Percentiles rank a stretch among this genome's conserved stretches.
phyloP scores from a whole-genome alignment of 2,113 vertebrate species.

The Plotosus lineatus region DNA sequence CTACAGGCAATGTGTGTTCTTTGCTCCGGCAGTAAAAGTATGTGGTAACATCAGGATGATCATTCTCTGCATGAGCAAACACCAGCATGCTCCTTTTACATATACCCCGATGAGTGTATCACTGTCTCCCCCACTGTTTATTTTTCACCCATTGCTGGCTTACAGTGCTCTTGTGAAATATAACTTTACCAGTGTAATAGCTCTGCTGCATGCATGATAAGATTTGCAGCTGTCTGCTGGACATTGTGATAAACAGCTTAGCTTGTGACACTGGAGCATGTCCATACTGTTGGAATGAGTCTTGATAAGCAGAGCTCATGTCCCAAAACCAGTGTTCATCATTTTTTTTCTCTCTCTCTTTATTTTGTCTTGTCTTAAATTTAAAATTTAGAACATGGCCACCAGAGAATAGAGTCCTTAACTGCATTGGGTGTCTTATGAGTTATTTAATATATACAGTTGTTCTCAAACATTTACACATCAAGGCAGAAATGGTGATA shows the following conservation, averaged over 20 bases:
- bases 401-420: not conserved
- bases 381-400: not conserved
- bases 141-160: conserved; percentile 24
- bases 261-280: conserved; percentile 57
- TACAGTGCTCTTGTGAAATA: conserved; percentile 42
- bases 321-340: not conserved
- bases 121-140: not conserved
- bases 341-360: conserved; percentile 24
- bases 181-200: conserved; percentile 60
- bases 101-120: not conserved
- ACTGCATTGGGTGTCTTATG: not conserved
- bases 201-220: conserved; percentile 59
- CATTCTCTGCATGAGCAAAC: not conserved
- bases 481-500: too few species aligned
- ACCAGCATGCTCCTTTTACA: not conserved
- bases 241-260: conserved; percentile 64
- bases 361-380: not conserved
- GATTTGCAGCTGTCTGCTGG: conserved; percentile 63
- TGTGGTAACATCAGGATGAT: not conserved
- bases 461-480: too few species aligned
- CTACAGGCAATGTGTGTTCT: not conserved
- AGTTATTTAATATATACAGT: not conserved
- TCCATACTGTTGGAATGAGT: conserved; percentile 62
- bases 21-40: not conserved
- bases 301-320: conserved; percentile 51